These are phyloP conservation scores for Coremacera marginata DNA, from an alignment of 2,888 invertebrate genomes.

Conservation along the genomic window DNA sequence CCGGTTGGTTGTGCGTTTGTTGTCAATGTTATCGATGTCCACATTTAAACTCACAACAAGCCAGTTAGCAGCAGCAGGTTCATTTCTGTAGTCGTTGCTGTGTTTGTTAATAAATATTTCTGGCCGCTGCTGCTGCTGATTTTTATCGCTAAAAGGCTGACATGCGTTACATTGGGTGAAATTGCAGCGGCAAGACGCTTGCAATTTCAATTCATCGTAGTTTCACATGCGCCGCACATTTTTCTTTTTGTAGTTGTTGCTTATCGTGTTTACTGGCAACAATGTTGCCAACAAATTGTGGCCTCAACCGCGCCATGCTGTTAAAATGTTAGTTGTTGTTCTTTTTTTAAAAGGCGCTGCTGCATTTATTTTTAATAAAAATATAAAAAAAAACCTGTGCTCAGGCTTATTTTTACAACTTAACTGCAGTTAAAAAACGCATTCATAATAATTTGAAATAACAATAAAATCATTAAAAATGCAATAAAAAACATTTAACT, in stretches of 20 bases:
- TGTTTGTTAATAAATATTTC: background rate
- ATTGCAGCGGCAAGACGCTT: background rate
- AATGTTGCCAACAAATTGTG: slow-evolving; percentile 25
- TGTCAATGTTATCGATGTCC: background rate
- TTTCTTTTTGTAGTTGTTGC: slow-evolving; percentile 4
- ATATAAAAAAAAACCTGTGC: background rate
- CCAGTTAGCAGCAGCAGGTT: background rate
- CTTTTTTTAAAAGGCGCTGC: no score
- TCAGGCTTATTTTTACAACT: background rate
- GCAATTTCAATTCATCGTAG: slow-evolving; percentile 4
- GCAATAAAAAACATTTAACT: no score
- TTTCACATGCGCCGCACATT: background rate
- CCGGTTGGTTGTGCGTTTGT: background rate
- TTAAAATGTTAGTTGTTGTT: no score
- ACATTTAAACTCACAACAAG: background rate
- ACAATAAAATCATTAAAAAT: no score
- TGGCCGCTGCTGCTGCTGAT: background rate
- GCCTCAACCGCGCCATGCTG: no score
- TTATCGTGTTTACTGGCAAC: slow-evolving; percentile 6
- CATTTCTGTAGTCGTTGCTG: background rate
- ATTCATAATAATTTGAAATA: no score
- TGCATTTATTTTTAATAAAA: background rate
- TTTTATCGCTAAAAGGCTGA: background rate
- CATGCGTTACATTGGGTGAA: background rate
- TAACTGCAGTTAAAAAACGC: no score